phyloP scores from a whole-genome alignment of 2,113 vertebrate genomes.

The Numenius arquata region DNA sequence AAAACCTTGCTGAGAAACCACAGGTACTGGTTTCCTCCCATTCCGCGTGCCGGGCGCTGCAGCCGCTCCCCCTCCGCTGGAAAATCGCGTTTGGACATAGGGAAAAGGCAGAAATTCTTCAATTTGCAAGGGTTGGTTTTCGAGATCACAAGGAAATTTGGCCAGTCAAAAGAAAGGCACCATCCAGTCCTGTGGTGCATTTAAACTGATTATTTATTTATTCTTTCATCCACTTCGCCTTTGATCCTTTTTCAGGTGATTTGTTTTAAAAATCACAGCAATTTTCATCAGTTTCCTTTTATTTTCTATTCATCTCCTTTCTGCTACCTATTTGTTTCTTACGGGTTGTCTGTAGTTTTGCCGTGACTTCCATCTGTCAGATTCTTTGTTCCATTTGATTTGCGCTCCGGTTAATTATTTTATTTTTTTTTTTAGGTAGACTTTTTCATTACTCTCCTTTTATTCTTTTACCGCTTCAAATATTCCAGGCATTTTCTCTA shows the following conservation, averaged over 20 bases:
- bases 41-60: accelerated
- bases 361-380: background rate
- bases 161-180: background rate
- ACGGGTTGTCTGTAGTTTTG: background rate
- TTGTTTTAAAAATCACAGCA: background rate
- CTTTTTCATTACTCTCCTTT: background rate
- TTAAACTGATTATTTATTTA: background rate
- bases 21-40: background rate
- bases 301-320: background rate
- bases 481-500: background rate
- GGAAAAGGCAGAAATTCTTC: background rate
- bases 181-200: background rate
- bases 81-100: background rate
- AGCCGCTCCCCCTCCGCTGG: background rate
- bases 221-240: background rate
- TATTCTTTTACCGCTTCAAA: background rate
- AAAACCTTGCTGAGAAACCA: background rate
- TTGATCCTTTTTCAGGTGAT: background rate
- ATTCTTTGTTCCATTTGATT: background rate
- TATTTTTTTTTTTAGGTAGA: background rate
- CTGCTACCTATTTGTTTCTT: background rate
- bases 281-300: background rate
- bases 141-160: background rate
- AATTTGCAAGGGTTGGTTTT: background rate
- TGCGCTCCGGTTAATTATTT: background rate